A percentile compares a stretch with the other conserved stretches of the same genome.
Conservation (phyloP, 2,113 vertebrate species). For the Petrocephalus zakoni region DNA sequence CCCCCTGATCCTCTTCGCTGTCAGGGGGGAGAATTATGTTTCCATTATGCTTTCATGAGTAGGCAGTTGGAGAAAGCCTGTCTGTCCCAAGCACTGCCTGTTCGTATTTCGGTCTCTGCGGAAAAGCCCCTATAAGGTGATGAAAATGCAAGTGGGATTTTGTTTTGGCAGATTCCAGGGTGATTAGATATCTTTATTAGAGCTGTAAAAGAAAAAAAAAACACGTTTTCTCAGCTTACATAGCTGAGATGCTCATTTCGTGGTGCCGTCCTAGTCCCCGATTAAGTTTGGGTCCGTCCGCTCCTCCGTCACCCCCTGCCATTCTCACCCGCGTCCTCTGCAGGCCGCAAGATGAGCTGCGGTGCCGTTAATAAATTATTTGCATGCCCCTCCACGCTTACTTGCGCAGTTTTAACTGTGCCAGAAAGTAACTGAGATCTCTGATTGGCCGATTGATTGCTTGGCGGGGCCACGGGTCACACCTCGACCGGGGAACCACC, state of each 20-base stretch:
- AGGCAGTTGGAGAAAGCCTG: neutral
- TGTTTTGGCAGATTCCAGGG: neutral
- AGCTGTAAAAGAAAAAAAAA: neutral
- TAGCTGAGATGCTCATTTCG: neutral
- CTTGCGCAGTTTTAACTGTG: neutral
- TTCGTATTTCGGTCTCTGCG: neutral
- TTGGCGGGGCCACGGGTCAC: neutral
- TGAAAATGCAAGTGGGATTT: neutral
- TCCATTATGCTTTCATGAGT: conserved; percentile 10
- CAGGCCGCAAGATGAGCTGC: neutral
- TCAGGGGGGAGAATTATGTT: neutral
- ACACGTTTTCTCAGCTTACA: too few species aligned
- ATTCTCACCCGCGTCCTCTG: neutral
- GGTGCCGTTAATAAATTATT: neutral
- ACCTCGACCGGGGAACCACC: neutral
- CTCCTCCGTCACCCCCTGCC: neutral
- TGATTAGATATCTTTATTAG: neutral
- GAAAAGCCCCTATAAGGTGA: neutral
- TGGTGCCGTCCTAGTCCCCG: neutral
- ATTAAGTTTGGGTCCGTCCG: neutral
- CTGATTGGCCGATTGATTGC: neutral
- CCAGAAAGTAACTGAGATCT: neutral
- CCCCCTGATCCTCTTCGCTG: neutral
- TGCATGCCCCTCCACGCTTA: neutral
- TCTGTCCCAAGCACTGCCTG: neutral